Evolutionary conservation across 2,797 vertebrate genomes (phyloP).

Genomic region (Uromys caudimaculatus): DNA sequence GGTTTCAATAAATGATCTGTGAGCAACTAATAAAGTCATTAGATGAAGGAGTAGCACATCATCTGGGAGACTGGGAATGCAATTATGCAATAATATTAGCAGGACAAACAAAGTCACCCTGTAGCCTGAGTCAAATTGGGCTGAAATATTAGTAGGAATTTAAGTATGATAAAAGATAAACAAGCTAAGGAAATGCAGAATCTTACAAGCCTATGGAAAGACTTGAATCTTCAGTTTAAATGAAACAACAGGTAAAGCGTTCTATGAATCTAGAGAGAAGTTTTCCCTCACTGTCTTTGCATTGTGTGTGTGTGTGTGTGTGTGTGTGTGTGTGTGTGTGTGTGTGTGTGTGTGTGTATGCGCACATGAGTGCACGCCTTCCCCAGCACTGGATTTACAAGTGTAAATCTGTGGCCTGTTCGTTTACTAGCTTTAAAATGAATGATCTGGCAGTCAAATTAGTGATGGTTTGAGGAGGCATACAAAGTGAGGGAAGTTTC

Average conservation of each 20-base stretch:
- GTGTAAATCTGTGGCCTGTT: neutral
- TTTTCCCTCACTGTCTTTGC: neutral
- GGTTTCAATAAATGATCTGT: neutral
- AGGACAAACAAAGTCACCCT: neutral
- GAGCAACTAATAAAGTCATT: neutral
- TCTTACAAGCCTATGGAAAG: fast-evolving
- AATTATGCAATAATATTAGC: too few species aligned
- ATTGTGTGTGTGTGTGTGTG: neutral
- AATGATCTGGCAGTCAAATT: neutral
- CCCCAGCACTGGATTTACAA: neutral
- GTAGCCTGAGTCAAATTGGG: neutral
- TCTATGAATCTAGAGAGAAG: too few species aligned
- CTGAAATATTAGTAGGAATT: neutral
- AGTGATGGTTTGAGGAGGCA: neutral
- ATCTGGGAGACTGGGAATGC: neutral
- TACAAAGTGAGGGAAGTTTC: neutral
- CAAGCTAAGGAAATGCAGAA: fast-evolving
- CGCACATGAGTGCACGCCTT: neutral
- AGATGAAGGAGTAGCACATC: neutral
- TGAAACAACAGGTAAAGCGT: neutral
- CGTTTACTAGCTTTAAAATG: too few species aligned
- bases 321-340: neutral
- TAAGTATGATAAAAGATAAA: neutral
- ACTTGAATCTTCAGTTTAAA: neutral
- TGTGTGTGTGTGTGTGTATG: neutral